Conservation (phyloP, 2,797 vertebrate species). For the Malurus leucopterus region DNA sequence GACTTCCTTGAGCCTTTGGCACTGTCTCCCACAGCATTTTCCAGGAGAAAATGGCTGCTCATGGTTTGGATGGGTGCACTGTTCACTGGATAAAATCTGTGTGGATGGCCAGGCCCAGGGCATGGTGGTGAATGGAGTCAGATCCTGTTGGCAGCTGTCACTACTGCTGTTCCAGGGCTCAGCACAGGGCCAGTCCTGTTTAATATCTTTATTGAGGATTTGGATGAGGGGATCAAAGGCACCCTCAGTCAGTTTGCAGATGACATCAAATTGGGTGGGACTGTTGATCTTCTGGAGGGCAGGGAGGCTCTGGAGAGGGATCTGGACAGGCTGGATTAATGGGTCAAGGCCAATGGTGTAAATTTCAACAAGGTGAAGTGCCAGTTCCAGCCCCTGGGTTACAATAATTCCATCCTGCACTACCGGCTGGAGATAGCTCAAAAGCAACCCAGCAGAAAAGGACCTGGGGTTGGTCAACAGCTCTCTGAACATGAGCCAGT, state of each 20-base stretch:
- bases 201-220: rapidly evolving
- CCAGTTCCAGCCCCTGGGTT: neutral
- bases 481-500: neutral
- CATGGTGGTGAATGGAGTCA: neutral
- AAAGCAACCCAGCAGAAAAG: neutral
- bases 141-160: neutral
- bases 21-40: neutral
- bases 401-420: neutral
- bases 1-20: neutral
- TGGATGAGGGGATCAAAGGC: neutral
- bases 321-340: neutral
- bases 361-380: neutral
- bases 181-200: neutral
- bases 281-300: neutral
- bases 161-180: neutral
- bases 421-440: neutral
- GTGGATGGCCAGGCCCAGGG: neutral
- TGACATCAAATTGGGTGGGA: neutral
- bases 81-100: neutral
- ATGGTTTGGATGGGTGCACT: neutral
- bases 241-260: neutral
- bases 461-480: neutral
- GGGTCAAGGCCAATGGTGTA: neutral
- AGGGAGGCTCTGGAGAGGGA: neutral
- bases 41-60: neutral